Percentiles rank a stretch among this genome's conserved stretches.
Conservation (phyloP, 2,113 vertebrate genomes). For the Myiopsitta monachus region DNA sequence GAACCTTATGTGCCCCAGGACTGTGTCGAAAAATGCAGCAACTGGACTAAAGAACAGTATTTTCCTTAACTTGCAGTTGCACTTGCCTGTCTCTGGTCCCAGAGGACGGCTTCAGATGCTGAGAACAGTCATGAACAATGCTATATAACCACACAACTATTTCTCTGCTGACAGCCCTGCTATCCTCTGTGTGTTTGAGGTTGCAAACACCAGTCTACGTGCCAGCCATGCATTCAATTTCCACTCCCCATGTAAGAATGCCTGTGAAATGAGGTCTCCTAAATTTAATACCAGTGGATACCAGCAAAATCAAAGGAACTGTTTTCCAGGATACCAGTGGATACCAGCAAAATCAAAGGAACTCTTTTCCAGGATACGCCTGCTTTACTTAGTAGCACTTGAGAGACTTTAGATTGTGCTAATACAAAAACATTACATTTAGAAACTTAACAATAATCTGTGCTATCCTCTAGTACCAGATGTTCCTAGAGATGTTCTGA, state of each 20-base stretch:
- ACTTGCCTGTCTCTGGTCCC: background rate
- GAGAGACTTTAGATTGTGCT: background rate
- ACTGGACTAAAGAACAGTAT: background rate
- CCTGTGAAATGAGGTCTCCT: background rate
- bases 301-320: background rate
- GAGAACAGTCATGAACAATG: background rate
- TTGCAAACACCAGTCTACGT: background rate
- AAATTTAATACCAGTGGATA: background rate
- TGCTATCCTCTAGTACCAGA: background rate
- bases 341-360: background rate
- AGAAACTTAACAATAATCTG: background rate
- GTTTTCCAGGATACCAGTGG: background rate
- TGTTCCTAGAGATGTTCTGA: background rate
- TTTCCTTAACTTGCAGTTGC: background rate
- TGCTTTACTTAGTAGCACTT: background rate
- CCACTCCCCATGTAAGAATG: background rate
- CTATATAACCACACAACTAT: background rate
- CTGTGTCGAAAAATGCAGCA: background rate
- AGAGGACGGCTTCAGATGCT: background rate
- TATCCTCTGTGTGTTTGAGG: background rate
- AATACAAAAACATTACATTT: background rate
- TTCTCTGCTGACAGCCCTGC: background rate
- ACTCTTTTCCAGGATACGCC: background rate
- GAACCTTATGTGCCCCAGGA: background rate
- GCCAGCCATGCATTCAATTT: background rate